A percentile compares a stretch with the other conserved stretches of the same genome.
Evolutionary conservation across 2,113 vertebrate genomes (phyloP).

Genomic region (Antechinus flavipes): DNA sequence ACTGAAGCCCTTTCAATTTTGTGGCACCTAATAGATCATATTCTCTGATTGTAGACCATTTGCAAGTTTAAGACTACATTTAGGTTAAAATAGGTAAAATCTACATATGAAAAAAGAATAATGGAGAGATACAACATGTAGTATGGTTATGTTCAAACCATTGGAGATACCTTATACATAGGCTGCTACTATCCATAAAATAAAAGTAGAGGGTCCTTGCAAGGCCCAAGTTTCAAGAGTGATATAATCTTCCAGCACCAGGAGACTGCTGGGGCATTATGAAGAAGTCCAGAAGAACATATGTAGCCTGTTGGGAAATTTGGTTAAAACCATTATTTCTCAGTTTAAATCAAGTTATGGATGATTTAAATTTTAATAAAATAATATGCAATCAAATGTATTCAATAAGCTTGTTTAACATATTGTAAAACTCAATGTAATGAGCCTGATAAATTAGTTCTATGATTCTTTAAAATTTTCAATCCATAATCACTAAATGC

Average conservation of each 20-base stretch:
- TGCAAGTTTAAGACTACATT: background rate
- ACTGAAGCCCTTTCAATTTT: background rate
- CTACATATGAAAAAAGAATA: background rate
- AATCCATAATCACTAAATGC: background rate
- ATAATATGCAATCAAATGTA: background rate
- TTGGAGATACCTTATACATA: background rate
- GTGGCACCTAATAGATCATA: background rate
- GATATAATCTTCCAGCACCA: background rate
- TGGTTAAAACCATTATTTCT: background rate
- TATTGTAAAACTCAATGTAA: background rate
- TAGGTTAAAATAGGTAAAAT: background rate
- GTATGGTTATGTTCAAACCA: background rate
- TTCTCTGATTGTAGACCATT: background rate
- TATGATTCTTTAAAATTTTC: background rate
- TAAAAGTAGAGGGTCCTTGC: background rate
- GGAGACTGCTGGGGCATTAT: background rate
- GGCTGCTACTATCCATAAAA: background rate
- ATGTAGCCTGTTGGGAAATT: background rate
- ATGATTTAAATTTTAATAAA: background rate
- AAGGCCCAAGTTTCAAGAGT: background rate
- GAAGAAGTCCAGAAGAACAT: background rate
- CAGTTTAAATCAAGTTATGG: background rate
- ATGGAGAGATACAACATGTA: background rate
- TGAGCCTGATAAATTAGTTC: background rate
- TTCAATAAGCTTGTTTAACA: background rate